These are phyloP conservation scores for Parasteatoda lunata DNA, from an alignment of 2,888 invertebrate genomes.

Conservation along the genomic window DNA sequence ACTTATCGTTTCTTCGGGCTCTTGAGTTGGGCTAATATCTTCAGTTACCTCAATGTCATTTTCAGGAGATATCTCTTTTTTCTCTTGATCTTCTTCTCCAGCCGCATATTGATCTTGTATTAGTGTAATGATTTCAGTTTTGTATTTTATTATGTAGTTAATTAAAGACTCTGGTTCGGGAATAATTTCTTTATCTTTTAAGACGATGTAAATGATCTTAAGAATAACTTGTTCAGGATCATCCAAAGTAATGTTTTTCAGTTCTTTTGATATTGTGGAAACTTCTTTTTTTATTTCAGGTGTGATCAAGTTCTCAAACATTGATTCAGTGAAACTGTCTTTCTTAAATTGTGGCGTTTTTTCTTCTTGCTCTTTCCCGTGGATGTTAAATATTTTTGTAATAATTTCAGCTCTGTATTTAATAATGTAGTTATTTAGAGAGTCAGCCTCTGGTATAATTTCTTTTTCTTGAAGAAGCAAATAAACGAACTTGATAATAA, in stretches of 20 bases:
- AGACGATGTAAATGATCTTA: not conserved
- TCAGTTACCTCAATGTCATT: not conserved
- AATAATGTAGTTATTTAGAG: no score
- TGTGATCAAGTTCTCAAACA: no score
- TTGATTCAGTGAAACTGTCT: no score
- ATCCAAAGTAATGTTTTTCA: not conserved
- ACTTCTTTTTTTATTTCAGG: no score
- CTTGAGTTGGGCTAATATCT: not conserved
- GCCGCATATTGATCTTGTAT: not conserved
- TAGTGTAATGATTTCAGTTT: not conserved
- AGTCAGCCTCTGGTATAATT: no score
- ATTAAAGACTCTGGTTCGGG: not conserved
- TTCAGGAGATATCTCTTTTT: not conserved
- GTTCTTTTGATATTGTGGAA: no score
- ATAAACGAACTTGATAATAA: no score
- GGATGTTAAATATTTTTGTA: no score
- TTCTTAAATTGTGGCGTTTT: no score
- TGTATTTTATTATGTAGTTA: not conserved
- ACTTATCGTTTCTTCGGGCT: not conserved
- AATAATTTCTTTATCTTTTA: constrained; percentile 12
- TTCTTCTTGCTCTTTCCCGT: no score
- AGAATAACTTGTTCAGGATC: not conserved
- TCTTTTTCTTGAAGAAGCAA: no score
- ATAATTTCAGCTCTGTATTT: no score
- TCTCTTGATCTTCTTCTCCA: not conserved